Evolutionary conservation across 2,797 vertebrate species (phyloP), one percentile per base, ranked within the genome.

Genomic region (Eurystomus glaucurus): DNA sequence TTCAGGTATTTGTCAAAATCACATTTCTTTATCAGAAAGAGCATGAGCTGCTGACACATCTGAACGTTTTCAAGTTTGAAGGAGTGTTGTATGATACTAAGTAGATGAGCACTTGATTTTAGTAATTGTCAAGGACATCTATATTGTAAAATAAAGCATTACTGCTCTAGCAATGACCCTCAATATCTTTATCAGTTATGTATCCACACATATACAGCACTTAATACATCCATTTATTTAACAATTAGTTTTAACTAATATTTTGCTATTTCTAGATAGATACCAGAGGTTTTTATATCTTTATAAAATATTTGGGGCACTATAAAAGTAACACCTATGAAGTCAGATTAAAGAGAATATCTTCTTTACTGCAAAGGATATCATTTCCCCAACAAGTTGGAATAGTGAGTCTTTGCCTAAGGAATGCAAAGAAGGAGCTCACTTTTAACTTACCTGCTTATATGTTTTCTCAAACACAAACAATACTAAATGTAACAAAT

Each of bases 1-100:
- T 71, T 90, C 62, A 85, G 31, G 25, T 50, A 76, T 85, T 85
- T 91, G 41, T 93, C 71, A 89, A 72, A 91, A 85, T 26, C 46
- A 39, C 37, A n/a, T 76, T 82, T 91, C 31, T 61, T 76, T 23
- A 6, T 72, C 68, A 93, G 48, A 90, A 91, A 82, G 21, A 84
- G 6, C 28, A 78, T 9, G 33, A 87, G 35, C 11, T 91, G 25
- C 54, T 48, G 23, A 48, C 8, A 26, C 0, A 0, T 68, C 55
- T 78, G 39, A 82, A 61, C 18, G 71, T 55, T 45, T 87, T 77
- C 28, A 37, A 14, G 45, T 89, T 48, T 79, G 75, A 87, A 87
- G 31, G 29, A 82, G 26, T 57, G 31, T 57, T 64, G 3, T 77
- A 50, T 58, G 33, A 35, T 28, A 54, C 26, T 21, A 74, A 2